Evolutionary conservation across 37 sponge, comb jelly and placozoan species (phyloP).

Genomic region (Halichondria panicea): DNA sequence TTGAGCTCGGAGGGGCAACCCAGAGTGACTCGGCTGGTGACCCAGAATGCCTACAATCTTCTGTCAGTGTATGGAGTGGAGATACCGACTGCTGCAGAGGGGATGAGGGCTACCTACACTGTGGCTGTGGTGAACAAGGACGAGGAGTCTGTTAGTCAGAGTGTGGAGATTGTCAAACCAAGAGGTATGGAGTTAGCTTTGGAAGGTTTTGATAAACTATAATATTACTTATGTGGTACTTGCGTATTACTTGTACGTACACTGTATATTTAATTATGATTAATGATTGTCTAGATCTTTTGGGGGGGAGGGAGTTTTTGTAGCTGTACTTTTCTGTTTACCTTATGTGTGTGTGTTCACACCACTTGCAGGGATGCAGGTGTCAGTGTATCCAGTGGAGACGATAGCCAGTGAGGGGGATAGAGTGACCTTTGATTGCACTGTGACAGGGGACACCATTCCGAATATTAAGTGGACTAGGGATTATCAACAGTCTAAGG

Average conservation of each 20-base stretch:
- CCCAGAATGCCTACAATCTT: neutral
- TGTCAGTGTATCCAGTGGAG: constrained; percentile 9
- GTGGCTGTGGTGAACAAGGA: constrained; percentile 4
- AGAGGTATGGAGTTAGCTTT: constrained; percentile 5
- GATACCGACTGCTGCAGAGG: constrained; percentile 9
- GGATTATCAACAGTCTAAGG: constrained; percentile 19
- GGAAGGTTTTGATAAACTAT: no score
- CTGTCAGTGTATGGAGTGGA: constrained; percentile 5
- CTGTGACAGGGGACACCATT: constrained; percentile 4
- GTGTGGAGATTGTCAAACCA: constrained; percentile 13
- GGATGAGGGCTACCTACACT: constrained; percentile 12
- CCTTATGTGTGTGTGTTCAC: neutral
- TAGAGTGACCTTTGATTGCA: constrained; percentile 19
- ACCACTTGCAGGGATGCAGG: neutral
- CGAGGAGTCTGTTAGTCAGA: constrained; percentile 7
- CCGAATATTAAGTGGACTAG: constrained; percentile 15
- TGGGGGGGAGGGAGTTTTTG: no score
- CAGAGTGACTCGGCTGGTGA: neutral
- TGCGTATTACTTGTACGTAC: no score
- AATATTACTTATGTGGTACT: no score
- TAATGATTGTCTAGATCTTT: no score
- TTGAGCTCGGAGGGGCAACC: neutral
- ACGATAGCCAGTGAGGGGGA: constrained; percentile 14
- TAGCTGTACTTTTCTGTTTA: neutral
- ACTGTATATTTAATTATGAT: no score